Conservation (phyloP, 2,888 invertebrate genomes). For the Chrysolina americana region DNA sequence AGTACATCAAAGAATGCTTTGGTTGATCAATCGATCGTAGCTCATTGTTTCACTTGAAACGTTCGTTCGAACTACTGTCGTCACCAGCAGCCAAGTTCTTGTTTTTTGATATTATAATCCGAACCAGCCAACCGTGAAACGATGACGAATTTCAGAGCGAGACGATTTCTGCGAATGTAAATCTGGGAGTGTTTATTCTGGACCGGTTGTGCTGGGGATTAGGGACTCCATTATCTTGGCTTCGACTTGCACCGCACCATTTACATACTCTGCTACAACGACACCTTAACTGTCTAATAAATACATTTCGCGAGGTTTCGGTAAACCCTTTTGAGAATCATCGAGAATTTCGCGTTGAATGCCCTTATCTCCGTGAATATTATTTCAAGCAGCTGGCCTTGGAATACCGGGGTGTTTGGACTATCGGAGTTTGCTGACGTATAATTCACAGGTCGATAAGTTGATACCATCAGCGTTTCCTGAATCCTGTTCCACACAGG, state of each 20-base stretch:
- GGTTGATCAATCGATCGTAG: no score
- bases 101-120: conserved; percentile 34
- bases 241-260: conserved; percentile 60
- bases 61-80: no score
- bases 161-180: conserved; percentile 57
- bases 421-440: no score
- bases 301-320: conserved; percentile 49
- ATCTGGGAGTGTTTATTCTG: conserved; percentile 63
- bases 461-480: no score
- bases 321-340: conserved; percentile 36
- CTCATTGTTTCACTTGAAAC: no score
- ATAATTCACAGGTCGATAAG: no score
- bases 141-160: conserved; percentile 48
- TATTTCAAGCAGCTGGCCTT: conserved; percentile 25
- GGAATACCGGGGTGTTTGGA: neutral
- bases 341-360: conserved; percentile 9
- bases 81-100: no score
- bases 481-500: no score
- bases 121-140: conserved; percentile 44
- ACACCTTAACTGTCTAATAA: conserved; percentile 53
- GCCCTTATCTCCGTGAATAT: conserved; percentile 23
- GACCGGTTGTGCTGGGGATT: conserved; percentile 61
- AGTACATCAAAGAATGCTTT: no score
- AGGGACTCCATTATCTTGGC: conserved; percentile 63
- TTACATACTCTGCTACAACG: conserved; percentile 57